Evolutionary conservation across 2,797 vertebrate species (phyloP), one percentile per base, ranked within the genome.

Genomic region (Eidolon dupreanum): DNA sequence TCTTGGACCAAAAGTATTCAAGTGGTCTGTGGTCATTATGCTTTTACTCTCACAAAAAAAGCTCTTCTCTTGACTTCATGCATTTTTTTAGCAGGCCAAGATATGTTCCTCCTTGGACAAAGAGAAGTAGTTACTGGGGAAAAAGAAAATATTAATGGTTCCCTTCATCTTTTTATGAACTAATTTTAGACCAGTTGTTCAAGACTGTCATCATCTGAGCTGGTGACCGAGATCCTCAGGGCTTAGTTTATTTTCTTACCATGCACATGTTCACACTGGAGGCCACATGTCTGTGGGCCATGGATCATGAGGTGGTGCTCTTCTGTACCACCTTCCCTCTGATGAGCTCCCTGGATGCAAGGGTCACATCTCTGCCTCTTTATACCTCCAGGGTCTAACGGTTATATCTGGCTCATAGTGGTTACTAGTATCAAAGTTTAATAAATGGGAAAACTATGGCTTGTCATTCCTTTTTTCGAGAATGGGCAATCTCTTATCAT

Each of bases 111-210:
- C 82, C 43, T 78, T 74, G 31, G 41, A 81, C 20, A 66, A 84
- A 82, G 53, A 61, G n/a, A 84, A 87, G 61, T 49, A 51, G 36
- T 74, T 91, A 51, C 41, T 65, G 8, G 66, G 36, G 20, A 75
- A 49, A 66, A 41, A 83, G 22, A 70, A 82, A 51, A 33, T 63
- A 4, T 53, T n/a, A 82, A 17, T 65, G 57, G 31, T 49, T 94
- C 51, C 16, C 38, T 65, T 65, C 2, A 24, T 2, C 16, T n/a
- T 78, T 73, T 59, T 15, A 5, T 51, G 46, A 85, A 31, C 63
- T 75, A 31, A 15, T 79, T 89, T 55, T 26, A 82, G 31, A 33
- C 81, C 49, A 31, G 24, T 70, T 41, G 53, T 90, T 93, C 74
- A 31, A 28, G 57, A 81, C 22, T 7, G 36, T 53, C 20, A 12